phyloP scores from a whole-genome alignment of 2,888 invertebrate species.

The Gortyna flavago region DNA sequence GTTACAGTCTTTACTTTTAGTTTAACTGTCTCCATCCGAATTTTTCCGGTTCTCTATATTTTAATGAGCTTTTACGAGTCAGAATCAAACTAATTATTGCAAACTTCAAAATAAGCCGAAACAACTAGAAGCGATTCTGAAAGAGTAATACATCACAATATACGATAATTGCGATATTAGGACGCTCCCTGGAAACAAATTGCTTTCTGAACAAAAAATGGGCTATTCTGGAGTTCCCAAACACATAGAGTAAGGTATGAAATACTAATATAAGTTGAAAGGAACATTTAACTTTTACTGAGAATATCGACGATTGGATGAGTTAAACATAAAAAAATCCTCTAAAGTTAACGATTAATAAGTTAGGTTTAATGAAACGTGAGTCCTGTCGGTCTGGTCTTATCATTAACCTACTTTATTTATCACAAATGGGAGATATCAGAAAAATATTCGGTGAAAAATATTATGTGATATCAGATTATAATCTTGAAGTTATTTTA shows the following conservation, averaged over 20 bases:
- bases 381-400: conserved; percentile 6
- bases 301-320: conserved; percentile 27
- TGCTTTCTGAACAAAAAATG: conserved; percentile 48
- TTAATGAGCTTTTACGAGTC: neutral
- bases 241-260: conserved; percentile 45
- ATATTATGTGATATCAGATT: conserved; percentile 19
- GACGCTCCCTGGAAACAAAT: conserved; percentile 32
- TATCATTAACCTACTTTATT: conserved; percentile 33
- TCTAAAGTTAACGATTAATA: conserved; percentile 26
- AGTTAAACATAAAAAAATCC: conserved; percentile 39
- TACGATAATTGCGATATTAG: conserved; percentile 31
- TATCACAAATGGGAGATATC: conserved; percentile 27
- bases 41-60: neutral
- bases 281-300: conserved; percentile 31
- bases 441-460: neutral
- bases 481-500: conserved; percentile 45
- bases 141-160: conserved; percentile 20
- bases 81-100: neutral
- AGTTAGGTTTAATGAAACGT: conserved; percentile 43
- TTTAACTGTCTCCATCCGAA: neutral
- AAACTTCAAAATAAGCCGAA: neutral
- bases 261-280: conserved; percentile 54
- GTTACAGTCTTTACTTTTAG: neutral
- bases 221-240: conserved; percentile 40
- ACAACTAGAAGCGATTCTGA: neutral